Conservation (phyloP, 2,888 invertebrate species). For the Anthrax anthrax region DNA sequence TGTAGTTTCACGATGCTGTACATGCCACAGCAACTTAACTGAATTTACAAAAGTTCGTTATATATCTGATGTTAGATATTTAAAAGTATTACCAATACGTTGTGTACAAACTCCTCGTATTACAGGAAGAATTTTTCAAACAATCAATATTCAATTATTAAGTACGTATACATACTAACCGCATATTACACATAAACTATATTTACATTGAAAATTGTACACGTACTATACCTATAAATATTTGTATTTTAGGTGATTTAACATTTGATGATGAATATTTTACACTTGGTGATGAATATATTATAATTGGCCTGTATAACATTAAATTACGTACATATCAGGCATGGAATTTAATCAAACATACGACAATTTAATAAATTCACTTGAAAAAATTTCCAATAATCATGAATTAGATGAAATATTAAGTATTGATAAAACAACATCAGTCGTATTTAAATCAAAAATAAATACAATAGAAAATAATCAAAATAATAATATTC, state of each 20-base stretch:
- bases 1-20: slow-evolving; percentile 24
- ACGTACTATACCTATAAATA: too few relatives aligned
- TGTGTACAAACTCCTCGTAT: slow-evolving; percentile 20
- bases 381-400: background rate
- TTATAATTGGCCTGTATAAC: slow-evolving; percentile 23
- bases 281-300: slow-evolving; percentile 23
- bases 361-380: slow-evolving; percentile 8
- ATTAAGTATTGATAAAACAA: slow-evolving; percentile 12
- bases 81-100: slow-evolving; percentile 21
- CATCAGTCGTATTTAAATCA: background rate
- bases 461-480: background rate
- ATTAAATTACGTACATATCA: slow-evolving; percentile 19
- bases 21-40: slow-evolving; percentile 23
- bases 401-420: slow-evolving; percentile 16
- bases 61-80: slow-evolving; percentile 19
- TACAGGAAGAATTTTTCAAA: slow-evolving; percentile 18
- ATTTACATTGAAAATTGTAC: too few relatives aligned
- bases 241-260: slow-evolving; percentile 20
- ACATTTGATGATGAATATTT: slow-evolving; percentile 16
- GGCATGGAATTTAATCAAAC: slow-evolving; percentile 26
- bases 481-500: background rate
- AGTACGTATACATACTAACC: slow-evolving; percentile 16
- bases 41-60: slow-evolving; percentile 26
- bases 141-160: slow-evolving; percentile 18
- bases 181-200: too few relatives aligned